Evolutionary conservation across 1,140 invertebrate species (phyloP).

Genomic region (Trinorchestia longiramus): DNA sequence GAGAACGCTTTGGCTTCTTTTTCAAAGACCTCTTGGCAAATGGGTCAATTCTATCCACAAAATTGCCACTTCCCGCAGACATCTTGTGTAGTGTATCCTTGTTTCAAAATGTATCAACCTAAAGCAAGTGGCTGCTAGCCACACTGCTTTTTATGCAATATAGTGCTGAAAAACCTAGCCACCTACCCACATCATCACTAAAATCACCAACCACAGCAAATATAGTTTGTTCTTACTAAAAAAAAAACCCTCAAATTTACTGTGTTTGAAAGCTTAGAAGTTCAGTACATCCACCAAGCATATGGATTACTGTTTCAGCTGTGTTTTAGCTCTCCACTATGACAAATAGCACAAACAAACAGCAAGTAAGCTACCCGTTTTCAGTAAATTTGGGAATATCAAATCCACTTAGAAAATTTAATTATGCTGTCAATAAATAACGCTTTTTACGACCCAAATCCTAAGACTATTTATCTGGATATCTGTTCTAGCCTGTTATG

Average conservation of each 20-base stretch:
- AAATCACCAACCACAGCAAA: slow-evolving; percentile 18
- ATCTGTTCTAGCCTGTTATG: background rate
- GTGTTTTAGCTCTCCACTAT: background rate
- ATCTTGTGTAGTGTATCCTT: slow-evolving; percentile 55
- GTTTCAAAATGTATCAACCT: background rate
- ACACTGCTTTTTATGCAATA: background rate
- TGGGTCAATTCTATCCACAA: slow-evolving; percentile 95
- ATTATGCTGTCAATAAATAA: background rate
- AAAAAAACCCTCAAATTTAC: background rate
- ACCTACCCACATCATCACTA: slow-evolving; percentile 42
- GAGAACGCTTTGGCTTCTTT: slow-evolving; percentile 93
- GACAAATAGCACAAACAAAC: background rate
- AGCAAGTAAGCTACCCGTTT: background rate
- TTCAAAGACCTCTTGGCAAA: slow-evolving; percentile 92
- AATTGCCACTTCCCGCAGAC: slow-evolving; percentile 71
- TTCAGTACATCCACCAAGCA: background rate
- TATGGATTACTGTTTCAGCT: background rate
- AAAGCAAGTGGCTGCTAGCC: background rate
- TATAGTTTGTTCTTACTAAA: background rate
- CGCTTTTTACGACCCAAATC: background rate
- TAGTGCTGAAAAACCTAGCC: slow-evolving; percentile 33
- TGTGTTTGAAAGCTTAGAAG: background rate
- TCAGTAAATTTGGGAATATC: background rate
- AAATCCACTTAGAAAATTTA: background rate
- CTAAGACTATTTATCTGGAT: background rate